These are phyloP conservation scores for Thalassarche chlororhynchos DNA, from an alignment of 2,113 vertebrate species.

Conservation along the genomic window DNA sequence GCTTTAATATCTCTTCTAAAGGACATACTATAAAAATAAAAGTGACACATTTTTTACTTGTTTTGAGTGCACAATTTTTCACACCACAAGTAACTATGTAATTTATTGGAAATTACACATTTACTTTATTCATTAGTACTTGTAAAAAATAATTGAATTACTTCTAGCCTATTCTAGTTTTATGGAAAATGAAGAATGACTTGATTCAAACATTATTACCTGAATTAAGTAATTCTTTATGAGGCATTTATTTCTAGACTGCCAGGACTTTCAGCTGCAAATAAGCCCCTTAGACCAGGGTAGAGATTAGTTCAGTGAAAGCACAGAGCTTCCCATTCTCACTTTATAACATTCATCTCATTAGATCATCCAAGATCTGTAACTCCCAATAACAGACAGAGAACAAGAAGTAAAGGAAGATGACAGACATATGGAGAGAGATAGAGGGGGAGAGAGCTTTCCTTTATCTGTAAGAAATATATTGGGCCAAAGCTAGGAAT, in stretches of 20 bases:
- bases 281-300: background rate
- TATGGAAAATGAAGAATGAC: slow-evolving; percentile 61
- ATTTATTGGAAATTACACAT: slow-evolving; percentile 61
- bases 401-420: background rate
- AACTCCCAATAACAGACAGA: background rate
- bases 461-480: background rate
- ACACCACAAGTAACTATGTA: slow-evolving; percentile 23
- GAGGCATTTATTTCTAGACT: slow-evolving; percentile 54
- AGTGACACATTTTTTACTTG: slow-evolving; percentile 52
- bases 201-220: slow-evolving; percentile 63
- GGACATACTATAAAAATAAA: slow-evolving; percentile 25
- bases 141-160: slow-evolving; percentile 55
- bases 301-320: background rate
- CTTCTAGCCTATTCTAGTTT: slow-evolving; percentile 57
- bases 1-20: slow-evolving; percentile 31
- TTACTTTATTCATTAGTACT: slow-evolving; percentile 61
- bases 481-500: background rate
- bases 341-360: slow-evolving; percentile 66
- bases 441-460: background rate
- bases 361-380: slow-evolving; percentile 48
- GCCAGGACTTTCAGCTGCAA: slow-evolving; percentile 15
- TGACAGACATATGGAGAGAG: background rate
- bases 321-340: background rate
- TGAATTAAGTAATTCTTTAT: slow-evolving; percentile 59
- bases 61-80: slow-evolving; percentile 24